Base-by-base conservation (phyloP, 1,140 invertebrate species). In the Zaprionus kolodkinae region DNA sequence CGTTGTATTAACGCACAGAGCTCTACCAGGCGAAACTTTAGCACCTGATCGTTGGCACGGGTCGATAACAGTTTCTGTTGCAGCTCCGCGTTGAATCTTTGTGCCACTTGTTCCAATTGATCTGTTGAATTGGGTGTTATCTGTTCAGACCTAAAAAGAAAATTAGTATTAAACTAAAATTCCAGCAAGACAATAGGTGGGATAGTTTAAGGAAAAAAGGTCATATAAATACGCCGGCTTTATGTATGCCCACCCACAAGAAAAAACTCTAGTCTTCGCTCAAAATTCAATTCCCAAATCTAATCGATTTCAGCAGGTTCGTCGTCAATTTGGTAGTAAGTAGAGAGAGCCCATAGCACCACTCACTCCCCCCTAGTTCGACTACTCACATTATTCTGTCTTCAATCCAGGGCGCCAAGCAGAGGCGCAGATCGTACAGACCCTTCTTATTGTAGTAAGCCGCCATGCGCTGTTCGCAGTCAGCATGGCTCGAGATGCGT, bases 311-410 rank as follows among this genome's bases (percentile, higher is more conserved):
- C 6, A 30, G 21, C 25, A 50, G 40, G n/a, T 3, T 30, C 27
- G 6, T 21, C 21, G 40, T 43, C 40, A 48, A 48, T 48, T 48
- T 48, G 45, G 45, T 21, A 21, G 3, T 17, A 17, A 48, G 15
- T n/a, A 21, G 21, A 21, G 21, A 30, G 25, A 55, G n/a, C 27
- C 52, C 52, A 15, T 55, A 30, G 1, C 21, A 21, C 21, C 21
- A 21, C 21, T 1, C n/a, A n/a, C n/a, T n/a, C n/a, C n/a, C 50
- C 52, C n/a, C 15, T 30, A 55, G 21, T 21, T 25, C 52, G n/a
- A 65, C 78, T 92, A 92, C 92, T 91, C 81, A 91, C 91, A 92
- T 91, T 81, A 92, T 91, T 76, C 80, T 78, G 64, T 92, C 83
- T 82, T 92, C 92, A 71, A 92, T 92, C 92, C 91, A 92, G 62